Conservation (phyloP, 2,797 vertebrate species). For the Intellagama lesueurii region DNA sequence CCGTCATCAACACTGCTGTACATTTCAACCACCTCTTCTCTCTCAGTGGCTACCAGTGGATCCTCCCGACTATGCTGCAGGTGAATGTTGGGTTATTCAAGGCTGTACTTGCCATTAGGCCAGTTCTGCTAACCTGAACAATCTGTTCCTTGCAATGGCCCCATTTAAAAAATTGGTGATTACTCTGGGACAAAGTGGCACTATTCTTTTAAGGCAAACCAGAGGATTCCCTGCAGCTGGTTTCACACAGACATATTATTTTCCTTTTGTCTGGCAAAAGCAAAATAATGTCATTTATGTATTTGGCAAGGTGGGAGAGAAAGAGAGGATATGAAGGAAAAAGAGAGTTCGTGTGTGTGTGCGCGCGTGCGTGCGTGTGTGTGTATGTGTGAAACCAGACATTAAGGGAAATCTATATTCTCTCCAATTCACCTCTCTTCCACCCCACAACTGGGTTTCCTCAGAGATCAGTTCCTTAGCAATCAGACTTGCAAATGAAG, state of each 20-base stretch:
- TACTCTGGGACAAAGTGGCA: too few relatives aligned
- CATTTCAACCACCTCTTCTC: conserved; percentile 99
- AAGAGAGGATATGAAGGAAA: background rate
- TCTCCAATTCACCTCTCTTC: too few relatives aligned
- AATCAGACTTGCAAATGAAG: too few relatives aligned
- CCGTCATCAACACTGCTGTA: conserved; percentile 96
- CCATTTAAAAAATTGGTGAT: background rate
- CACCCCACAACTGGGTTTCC: too few relatives aligned
- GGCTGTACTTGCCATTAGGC: background rate
- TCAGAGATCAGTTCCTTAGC: too few relatives aligned
- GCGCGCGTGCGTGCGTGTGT: too few relatives aligned
- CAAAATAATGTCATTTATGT: too few relatives aligned
- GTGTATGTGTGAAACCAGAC: too few relatives aligned
- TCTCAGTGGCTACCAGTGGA: conserved; percentile 98
- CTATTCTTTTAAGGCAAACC: background rate
- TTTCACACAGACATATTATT: too few relatives aligned
- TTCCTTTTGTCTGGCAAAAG: background rate
- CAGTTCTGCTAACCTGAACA: background rate
- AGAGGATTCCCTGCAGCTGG: background rate
- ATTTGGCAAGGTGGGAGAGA: background rate
- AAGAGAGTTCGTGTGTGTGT: background rate
- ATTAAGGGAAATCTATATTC: too few relatives aligned
- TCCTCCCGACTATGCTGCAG: conserved; percentile 98
- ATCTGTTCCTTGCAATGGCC: background rate
- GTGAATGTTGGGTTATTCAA: conserved; percentile 69